Evolutionary conservation across 2,797 vertebrate species (phyloP).

Genomic region (Yasuhikotakia modesta): DNA sequence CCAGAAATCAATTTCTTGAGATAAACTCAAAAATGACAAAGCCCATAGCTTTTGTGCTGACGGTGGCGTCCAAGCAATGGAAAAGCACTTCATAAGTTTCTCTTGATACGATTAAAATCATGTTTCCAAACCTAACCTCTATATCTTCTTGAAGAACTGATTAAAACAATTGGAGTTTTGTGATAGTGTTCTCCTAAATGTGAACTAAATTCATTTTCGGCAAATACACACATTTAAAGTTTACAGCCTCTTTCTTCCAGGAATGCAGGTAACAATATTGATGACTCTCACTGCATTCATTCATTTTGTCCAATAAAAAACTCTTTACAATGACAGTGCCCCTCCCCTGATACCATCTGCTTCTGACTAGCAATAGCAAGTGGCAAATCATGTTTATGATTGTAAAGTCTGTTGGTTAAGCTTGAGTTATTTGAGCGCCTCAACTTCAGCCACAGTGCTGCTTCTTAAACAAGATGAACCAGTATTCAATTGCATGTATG

Average conservation of each 20-base stretch:
- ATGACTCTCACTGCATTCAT: not conserved
- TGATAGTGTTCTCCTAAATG: not conserved
- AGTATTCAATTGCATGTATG: too few relatives aligned
- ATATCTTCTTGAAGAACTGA: not conserved
- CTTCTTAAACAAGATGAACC: too few relatives aligned
- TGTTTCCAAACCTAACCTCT: not conserved
- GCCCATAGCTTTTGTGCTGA: conserved; percentile 17
- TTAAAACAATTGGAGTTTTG: not conserved
- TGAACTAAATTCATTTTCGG: not conserved
- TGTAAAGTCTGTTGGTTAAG: not conserved
- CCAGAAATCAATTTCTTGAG: conserved; percentile 44
- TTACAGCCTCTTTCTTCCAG: not conserved
- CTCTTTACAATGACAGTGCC: not conserved
- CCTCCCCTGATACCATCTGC: not conserved
- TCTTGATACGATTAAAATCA: not conserved
- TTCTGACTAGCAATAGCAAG: not conserved
- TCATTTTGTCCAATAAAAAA: not conserved
- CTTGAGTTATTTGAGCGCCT: too few relatives aligned
- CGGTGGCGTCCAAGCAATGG: not conserved
- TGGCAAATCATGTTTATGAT: not conserved
- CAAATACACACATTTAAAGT: not conserved
- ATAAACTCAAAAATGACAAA: conserved; percentile 4
- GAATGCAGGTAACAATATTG: not conserved
- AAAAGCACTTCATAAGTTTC: conserved; percentile 1
- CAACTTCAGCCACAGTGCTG: too few relatives aligned